Conservation (phyloP, 2,113 vertebrate species). For the Tragelaphus imberbis region DNA sequence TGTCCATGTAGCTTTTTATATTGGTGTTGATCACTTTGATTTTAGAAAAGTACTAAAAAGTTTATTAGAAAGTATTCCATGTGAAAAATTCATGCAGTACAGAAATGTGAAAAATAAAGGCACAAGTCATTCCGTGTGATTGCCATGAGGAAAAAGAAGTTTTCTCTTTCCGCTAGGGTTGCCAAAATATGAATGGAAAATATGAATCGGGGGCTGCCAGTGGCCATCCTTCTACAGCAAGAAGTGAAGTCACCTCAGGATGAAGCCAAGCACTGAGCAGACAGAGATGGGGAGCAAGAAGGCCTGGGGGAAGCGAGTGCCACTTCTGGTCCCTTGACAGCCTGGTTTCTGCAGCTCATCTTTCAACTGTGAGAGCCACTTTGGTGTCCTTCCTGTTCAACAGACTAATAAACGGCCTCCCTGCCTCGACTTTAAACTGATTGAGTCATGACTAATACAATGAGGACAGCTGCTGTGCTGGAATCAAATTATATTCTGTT, state of each 20-base stretch:
- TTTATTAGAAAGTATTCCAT: not conserved
- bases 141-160: not conserved
- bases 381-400: not conserved
- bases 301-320: not conserved
- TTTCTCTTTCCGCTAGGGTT: not conserved
- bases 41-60: not conserved
- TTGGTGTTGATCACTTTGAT: not conserved
- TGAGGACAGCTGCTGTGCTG: not conserved
- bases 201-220: not conserved
- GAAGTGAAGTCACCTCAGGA: not conserved
- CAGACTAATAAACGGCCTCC: not conserved
- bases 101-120: not conserved
- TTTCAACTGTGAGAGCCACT: not conserved
- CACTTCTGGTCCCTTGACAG: not conserved
- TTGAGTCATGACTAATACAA: not conserved
- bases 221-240: not conserved
- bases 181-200: not conserved
- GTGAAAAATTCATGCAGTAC: not conserved
- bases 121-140: not conserved
- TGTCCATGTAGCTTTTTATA: not conserved
- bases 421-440: constrained; percentile 1
- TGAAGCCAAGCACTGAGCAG: not conserved
- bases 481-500: constrained; percentile 1
- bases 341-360: not conserved
- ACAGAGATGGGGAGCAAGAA: not conserved